Base-by-base conservation (phyloP, 2,113 vertebrate genomes). In the Corythaeola cristata region DNA sequence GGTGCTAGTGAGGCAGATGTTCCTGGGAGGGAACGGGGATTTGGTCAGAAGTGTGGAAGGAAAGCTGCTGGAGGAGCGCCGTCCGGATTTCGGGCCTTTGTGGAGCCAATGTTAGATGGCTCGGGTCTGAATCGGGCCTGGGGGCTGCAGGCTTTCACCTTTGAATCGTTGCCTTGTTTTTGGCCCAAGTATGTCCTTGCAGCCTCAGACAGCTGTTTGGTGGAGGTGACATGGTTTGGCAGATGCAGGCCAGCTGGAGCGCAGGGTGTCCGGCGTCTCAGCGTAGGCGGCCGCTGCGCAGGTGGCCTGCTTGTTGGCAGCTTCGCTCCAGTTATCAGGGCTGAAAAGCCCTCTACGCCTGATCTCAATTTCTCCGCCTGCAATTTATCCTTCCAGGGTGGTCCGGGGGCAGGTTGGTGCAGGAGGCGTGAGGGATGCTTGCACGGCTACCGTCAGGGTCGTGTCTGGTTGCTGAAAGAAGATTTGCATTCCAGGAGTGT, bases 401-500 rank as follows among this genome's bases (percentile, higher is more conserved):
- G 89, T 92, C 90, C 3, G 2, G 90, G 88, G 88, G 79, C 94
- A 96, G 93, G 87, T 92, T 84, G 96, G 89, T 50, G 86, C 91
- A 64, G 88, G 93, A 92, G 95, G 59, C n/a, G 16, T 0, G 8
- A 55, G 94, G 93, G 97, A 76, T 64, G 83, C 85, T 89, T 37
- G n/a, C 75, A 6, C 3, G 9, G 91, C 91, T 49, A 59, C 91
- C 14, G 80, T 15, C 55, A 16, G 68, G 84, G 85, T 71, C 11
- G 12, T 4, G 58, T 63, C 93, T 75, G 88, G 66, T 33, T 44
- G 83, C 80, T 69, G 76, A 53, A 30, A 88, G 79, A 35, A 67
- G 94, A 89, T 89, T 90, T 92, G 88, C 90, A 90, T 96, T 94
- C 95, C 93, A 73, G 92, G 85, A 88, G 93, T 28, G 4, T 76